Base-by-base conservation (phyloP, 2,888 invertebrate species). In the Morpho deidamia region DNA sequence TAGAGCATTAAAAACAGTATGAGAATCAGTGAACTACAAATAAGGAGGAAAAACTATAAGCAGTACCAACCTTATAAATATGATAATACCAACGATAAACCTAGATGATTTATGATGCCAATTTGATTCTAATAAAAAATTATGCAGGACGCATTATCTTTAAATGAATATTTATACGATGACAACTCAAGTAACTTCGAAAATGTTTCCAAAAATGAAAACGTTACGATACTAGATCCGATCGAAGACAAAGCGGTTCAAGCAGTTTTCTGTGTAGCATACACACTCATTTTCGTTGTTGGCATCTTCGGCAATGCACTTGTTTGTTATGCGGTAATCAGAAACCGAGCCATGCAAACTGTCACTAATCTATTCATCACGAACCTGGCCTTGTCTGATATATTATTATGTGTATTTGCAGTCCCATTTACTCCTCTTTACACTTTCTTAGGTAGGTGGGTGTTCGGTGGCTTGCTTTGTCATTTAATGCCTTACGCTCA, bases 321-420 rank as follows among this genome's bases (percentile, higher is more conserved):
- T 51, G 97, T 97, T 48, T 95, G 96, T 69, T 96, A 94, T 77
- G 96, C 96, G 8, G 97, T 97, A 9, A 92, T 94, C 56, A 91
- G 95, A 44, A 97, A 96, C 78, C 93, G 93, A 68, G 93, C 94
- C 59, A 97, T 97, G 97, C 97, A 96, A 84, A 96, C 96, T 0
- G 97, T 97, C 62, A 97, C 97, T 60, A 97, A 97, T 84, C 92
- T 96, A 58, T 97, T 97, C 88, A 97, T 97, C 82, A 95, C 95
- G 67, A 97, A 97, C 82, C 90, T 97, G 64, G 97, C 97, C 32
- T 86, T 97, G 61, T 95, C 96, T 43, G 97, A 97, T 78, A 94
- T 97, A 63, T 85, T 97, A 48, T 92, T 97, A 62, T 96, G 96
- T 76, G 91, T 94, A 43, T 92, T 97, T 69, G 95, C 96, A 8